phyloP scores from a whole-genome alignment of 1,140 invertebrate species.

The Drosophila arawakana region DNA sequence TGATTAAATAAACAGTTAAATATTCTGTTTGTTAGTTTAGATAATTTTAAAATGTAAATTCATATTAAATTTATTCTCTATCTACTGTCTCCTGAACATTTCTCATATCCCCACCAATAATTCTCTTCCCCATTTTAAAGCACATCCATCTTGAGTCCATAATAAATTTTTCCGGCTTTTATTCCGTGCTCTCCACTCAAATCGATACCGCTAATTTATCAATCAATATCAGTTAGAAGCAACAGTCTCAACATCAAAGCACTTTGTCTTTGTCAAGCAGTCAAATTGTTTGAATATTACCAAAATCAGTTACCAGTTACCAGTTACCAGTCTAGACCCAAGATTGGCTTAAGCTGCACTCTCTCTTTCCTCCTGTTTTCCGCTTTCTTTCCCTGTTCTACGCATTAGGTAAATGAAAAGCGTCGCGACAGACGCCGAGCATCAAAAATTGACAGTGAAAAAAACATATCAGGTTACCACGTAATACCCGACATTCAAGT shows the following conservation, averaged over 20 bases:
- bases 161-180: background rate
- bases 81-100: background rate
- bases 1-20: too few relatives aligned
- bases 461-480: conserved; percentile 76
- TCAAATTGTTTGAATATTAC: conserved; percentile 15
- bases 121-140: conserved; percentile 10
- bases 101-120: background rate
- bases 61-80: background rate
- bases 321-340: conserved; percentile 25
- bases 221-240: conserved; percentile 75
- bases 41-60: too few relatives aligned
- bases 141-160: conserved; percentile 6
- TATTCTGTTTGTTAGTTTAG: too few relatives aligned
- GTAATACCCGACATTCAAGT: conserved; percentile 10
- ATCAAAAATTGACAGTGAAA: conserved; percentile 73
- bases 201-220: conserved; percentile 63
- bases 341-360: conserved; percentile 21
- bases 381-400: conserved; percentile 15
- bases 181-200: background rate
- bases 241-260: conserved; percentile 67
- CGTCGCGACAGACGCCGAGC: conserved; percentile 47
- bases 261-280: conserved; percentile 65
- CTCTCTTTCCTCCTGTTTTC: background rate
- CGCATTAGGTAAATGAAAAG: conserved; percentile 80
- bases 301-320: conserved; percentile 3